Evolutionary conservation across 2,888 invertebrate genomes (phyloP).

Genomic region (Tuta absoluta): DNA sequence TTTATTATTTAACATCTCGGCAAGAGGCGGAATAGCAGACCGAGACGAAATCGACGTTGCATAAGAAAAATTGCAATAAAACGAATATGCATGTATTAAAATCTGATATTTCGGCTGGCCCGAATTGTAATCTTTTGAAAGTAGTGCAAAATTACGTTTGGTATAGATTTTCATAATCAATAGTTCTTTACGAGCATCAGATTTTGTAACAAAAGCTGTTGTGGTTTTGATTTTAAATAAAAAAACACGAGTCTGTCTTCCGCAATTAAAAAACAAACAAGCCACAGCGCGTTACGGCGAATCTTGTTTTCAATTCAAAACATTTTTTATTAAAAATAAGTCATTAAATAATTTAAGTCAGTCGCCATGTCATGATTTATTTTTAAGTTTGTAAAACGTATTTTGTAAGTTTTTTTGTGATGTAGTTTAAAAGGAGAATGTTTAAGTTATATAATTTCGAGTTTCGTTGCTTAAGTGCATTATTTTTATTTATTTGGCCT

Average conservation of each 20-base stretch:
- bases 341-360: constrained; percentile 67
- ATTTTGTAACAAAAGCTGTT: background rate
- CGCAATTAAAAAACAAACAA: constrained; percentile 6
- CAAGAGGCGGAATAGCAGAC: constrained; percentile 45
- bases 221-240: background rate
- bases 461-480: constrained; percentile 38
- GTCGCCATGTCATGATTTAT: constrained; percentile 69
- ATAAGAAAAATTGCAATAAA: constrained; percentile 38
- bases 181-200: background rate
- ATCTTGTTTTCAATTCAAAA: constrained; percentile 46
- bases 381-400: constrained; percentile 45
- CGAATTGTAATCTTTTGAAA: background rate
- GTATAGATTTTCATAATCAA: constrained; percentile 2
- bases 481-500: constrained; percentile 41
- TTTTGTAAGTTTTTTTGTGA: constrained; percentile 52
- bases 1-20: constrained; percentile 35
- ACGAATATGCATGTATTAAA: constrained; percentile 33
- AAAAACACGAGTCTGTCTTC: background rate
- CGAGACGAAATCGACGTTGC: constrained; percentile 34
- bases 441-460: constrained; percentile 46
- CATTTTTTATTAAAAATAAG: constrained; percentile 55
- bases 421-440: constrained; percentile 40
- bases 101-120: background rate
- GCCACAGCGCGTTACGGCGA: constrained; percentile 49
- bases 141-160: background rate